Conservation (phyloP, 2,888 invertebrate species). For the Tetramorium bicarinatum region DNA sequence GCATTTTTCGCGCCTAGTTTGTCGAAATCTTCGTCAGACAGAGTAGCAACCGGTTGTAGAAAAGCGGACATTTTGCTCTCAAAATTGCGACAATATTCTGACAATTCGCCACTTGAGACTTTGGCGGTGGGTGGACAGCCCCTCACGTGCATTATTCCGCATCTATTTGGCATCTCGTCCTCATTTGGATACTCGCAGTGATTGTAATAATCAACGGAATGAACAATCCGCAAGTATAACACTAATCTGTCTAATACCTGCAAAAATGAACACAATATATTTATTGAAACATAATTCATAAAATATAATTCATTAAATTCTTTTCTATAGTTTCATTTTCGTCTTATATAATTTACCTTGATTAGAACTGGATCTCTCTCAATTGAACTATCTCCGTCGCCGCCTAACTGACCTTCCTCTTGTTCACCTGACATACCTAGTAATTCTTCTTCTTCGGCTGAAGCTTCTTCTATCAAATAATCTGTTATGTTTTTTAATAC, state of each 20-base stretch:
- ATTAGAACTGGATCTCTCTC: conserved; percentile 92
- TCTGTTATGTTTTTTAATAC: conserved; percentile 98
- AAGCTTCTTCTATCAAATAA: conserved; percentile 98
- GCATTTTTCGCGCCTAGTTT: conserved; percentile 94
- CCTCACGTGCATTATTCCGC: conserved; percentile 99
- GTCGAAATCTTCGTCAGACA: conserved; percentile 92
- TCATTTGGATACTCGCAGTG: conserved; percentile 99
- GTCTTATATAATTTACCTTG: conserved; percentile 87
- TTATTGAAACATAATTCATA: conserved; percentile 11
- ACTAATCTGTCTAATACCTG: conserved; percentile 92
- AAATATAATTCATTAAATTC: conserved; percentile 33
- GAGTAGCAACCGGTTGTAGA: conserved; percentile 91
- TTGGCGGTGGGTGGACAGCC: conserved; percentile 95
- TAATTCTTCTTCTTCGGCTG: conserved; percentile 98
- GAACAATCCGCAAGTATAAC: conserved; percentile 97
- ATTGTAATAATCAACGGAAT: conserved; percentile 99
- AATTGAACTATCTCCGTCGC: conserved; percentile 87
- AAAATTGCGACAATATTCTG: conserved; percentile 93
- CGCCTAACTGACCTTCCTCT: conserved; percentile 87
- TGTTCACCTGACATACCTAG: conserved; percentile 89
- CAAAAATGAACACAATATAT: conserved; percentile 49
- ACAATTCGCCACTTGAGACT: conserved; percentile 91
- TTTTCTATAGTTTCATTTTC: neutral
- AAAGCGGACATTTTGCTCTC: conserved; percentile 97
- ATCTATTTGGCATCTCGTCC: conserved; percentile 99